Evolutionary conservation across 2,888 invertebrate genomes (phyloP).

Genomic region (Theretra japonica): DNA sequence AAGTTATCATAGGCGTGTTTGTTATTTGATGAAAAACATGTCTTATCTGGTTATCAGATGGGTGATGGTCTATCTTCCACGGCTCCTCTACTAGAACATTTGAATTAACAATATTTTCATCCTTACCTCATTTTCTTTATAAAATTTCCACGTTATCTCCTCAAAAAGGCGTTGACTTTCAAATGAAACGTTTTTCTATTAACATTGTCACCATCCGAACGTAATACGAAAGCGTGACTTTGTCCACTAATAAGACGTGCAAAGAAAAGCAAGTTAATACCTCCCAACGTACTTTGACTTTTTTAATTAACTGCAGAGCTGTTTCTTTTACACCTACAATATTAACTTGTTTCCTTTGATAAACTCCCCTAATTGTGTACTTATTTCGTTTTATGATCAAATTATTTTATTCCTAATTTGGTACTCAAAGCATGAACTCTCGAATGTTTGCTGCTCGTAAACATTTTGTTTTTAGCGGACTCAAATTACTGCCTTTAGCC

Average conservation of each 20-base stretch:
- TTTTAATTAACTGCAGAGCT: conserved; percentile 54
- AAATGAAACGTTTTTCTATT: conserved; percentile 5
- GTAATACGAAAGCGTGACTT: conserved; percentile 22
- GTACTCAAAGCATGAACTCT: conserved; percentile 1
- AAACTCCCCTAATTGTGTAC: conserved; percentile 37
- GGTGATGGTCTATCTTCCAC: too few species aligned
- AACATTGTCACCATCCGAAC: conserved; percentile 5
- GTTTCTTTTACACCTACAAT: conserved; percentile 30
- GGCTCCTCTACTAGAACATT: too few species aligned
- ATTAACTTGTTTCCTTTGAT: conserved; percentile 31
- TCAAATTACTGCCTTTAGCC: conserved; percentile 17
- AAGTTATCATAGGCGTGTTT: too few species aligned
- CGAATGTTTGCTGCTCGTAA: conserved; percentile 22
- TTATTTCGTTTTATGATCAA: conserved; percentile 30
- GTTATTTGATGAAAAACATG: too few species aligned
- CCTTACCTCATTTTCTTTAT: not conserved
- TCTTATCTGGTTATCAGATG: too few species aligned
- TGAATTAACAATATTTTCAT: too few species aligned
- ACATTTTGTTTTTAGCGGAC: conserved; percentile 25
- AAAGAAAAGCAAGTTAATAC: conserved; percentile 46
- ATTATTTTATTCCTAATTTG: conserved; percentile 29
- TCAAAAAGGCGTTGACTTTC: not conserved
- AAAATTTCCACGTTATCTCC: not conserved
- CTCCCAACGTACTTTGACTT: conserved; percentile 49
- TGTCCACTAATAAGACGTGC: conserved; percentile 49